These are phyloP conservation scores for Sympetrum striolatum DNA, from an alignment of 2,888 invertebrate species.

Conservation along the genomic window DNA sequence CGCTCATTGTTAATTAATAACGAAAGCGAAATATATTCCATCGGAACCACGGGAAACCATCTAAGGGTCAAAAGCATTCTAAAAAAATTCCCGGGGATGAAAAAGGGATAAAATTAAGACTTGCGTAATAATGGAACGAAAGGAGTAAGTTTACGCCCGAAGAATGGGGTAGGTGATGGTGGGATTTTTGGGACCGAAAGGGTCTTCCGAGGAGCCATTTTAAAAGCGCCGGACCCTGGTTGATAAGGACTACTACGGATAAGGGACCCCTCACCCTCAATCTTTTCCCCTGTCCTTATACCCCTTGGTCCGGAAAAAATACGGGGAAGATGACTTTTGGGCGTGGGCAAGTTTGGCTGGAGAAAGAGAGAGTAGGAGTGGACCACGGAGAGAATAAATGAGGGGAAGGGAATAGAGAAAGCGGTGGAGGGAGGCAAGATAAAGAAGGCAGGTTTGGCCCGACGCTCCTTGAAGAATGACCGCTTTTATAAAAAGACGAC, in stretches of 20 bases:
- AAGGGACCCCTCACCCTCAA: background rate
- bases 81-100: too few relatives aligned
- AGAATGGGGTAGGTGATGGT: background rate
- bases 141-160: background rate
- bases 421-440: background rate
- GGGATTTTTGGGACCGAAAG: background rate
- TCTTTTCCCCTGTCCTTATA: background rate
- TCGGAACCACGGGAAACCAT: too few relatives aligned
- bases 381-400: background rate
- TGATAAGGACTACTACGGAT: background rate
- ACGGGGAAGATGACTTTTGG: background rate
- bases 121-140: background rate
- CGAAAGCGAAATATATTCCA: too few relatives aligned
- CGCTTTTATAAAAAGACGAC: constrained; percentile 12
- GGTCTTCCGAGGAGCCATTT: background rate
- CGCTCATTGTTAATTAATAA: too few relatives aligned
- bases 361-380: background rate
- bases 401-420: background rate
- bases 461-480: constrained; percentile 19
- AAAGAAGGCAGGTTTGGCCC: background rate
- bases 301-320: background rate
- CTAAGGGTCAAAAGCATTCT: too few relatives aligned
- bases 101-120: background rate
- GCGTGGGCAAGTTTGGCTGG: background rate
- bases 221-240: background rate